These are phyloP conservation scores for Caenorhabditis plicata DNA, from an alignment of 2,888 invertebrate genomes.

Conservation along the genomic window DNA sequence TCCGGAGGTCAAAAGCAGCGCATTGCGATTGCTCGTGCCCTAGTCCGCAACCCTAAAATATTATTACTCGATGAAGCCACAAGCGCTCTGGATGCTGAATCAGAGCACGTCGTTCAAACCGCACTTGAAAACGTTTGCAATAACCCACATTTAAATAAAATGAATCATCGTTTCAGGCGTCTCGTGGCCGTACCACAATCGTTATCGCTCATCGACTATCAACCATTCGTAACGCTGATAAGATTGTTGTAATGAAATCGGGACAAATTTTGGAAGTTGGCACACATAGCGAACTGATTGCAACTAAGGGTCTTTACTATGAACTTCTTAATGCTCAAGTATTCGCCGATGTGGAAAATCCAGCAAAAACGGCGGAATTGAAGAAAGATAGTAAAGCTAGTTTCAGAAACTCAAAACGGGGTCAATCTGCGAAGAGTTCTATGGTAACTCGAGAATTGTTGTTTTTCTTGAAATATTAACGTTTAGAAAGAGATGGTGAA, in stretches of 20 bases:
- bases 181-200: slow-evolving; percentile 67
- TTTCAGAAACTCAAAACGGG: too few relatives aligned
- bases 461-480: too few relatives aligned
- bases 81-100: slow-evolving; percentile 51
- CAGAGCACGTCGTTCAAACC: slow-evolving; percentile 48
- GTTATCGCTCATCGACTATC: slow-evolving; percentile 69
- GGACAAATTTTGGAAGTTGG: slow-evolving; percentile 69
- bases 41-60: slow-evolving; percentile 42
- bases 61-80: slow-evolving; percentile 57
- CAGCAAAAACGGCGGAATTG: not conserved
- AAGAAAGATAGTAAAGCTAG: too few relatives aligned
- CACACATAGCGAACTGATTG: slow-evolving; percentile 74
- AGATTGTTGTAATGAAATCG: slow-evolving; percentile 68
- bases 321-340: slow-evolving; percentile 67
- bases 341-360: slow-evolving; percentile 49
- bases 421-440: too few relatives aligned
- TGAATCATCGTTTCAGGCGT: slow-evolving; percentile 25
- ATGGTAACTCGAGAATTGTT: too few relatives aligned
- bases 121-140: slow-evolving; percentile 47
- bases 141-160: not conserved
- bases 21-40: slow-evolving; percentile 68
- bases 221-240: slow-evolving; percentile 69
- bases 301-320: slow-evolving; percentile 72
- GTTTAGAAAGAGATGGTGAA: too few relatives aligned
- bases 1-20: slow-evolving; percentile 69